Evolutionary conservation across 2,888 invertebrate genomes (phyloP).

Genomic region (Nasonovia ribisnigri): DNA sequence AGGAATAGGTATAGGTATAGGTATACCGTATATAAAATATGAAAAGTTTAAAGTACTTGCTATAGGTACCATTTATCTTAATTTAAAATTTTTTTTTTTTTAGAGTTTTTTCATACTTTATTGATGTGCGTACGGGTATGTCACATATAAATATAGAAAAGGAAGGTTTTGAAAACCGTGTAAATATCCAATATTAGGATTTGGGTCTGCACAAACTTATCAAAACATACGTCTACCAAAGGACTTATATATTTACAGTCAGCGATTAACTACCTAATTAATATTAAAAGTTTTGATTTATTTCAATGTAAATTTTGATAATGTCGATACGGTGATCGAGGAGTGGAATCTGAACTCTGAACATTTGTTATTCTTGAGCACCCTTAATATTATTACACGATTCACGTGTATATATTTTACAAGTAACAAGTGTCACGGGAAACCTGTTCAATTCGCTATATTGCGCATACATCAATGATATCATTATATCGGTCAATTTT

Average conservation of each 20-base stretch:
- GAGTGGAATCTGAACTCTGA: not conserved
- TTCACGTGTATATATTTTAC: not conserved
- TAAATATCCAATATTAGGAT: not conserved
- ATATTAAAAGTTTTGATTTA: not conserved
- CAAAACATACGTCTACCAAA: not conserved
- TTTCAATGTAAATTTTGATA: not conserved
- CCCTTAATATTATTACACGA: not conserved
- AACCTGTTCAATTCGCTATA: not conserved
- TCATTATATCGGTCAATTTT: not conserved
- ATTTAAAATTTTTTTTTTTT: not conserved
- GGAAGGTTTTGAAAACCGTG: not conserved
- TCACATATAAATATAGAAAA: not conserved
- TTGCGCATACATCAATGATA: not conserved
- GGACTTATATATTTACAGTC: not conserved
- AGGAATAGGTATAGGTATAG: not conserved
- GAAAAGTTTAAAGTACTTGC: not conserved
- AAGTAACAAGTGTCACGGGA: not conserved
- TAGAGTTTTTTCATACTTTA: not conserved
- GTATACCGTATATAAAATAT: not conserved
- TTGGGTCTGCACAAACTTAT: not conserved
- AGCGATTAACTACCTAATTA: not conserved
- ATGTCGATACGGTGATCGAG: not conserved
- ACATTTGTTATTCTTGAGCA: not conserved
- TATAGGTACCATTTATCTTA: not conserved
- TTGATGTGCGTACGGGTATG: not conserved